Base-by-base conservation (phyloP, 2,888 invertebrate genomes). In the Agrochola macilenta region DNA sequence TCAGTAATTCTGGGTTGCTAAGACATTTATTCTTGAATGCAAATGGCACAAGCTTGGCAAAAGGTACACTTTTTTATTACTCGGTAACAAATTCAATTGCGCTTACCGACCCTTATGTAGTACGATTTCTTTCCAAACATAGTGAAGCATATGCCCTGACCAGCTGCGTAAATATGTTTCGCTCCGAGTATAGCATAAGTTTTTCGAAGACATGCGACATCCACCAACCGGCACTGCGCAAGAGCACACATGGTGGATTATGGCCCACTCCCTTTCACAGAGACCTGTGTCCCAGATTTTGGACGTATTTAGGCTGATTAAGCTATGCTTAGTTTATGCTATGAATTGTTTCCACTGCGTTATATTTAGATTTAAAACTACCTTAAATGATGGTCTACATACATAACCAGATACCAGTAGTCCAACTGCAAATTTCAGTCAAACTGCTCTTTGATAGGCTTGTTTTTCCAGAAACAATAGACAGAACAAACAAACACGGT, bases 1-100 rank as follows among this genome's bases (percentile, higher is more conserved):
- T 81, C 69, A 85, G 81, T 57, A 23, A 69, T 69, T 74, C 52
- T 69, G 5, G n/a, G 23, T 26, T 57, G 17, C 39, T 58, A 26
- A 71, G 63, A 69, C 11, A 49, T 61, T 63, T 71, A 49, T 60
- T 60, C 12, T n/a, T 5, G 20, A 63, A 54, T 68, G 9, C 49
- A 54, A n/a, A 35, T 46, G 49, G 8, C 14, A 69, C 52, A 65
- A 63, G 58, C 17, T 65, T 65, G 46, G 20, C 20, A 20, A 30
- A 66, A 66, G 46, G 20, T 66, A 30, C 20, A 61, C 20, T 17
- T 65, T 43, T 9, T 17, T 14, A 39, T 5, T 17, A 52, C 8
- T n/a, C n/a, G 4, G 9, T n/a, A 39, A n/a, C 8, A 8, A 39
- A n/a, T 64, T 64, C 14, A 64, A 39, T 64, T 64, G 39, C 14